Base-by-base conservation (phyloP, 2,113 vertebrate genomes). In the Sinocyclocheilus rhinocerous region DNA sequence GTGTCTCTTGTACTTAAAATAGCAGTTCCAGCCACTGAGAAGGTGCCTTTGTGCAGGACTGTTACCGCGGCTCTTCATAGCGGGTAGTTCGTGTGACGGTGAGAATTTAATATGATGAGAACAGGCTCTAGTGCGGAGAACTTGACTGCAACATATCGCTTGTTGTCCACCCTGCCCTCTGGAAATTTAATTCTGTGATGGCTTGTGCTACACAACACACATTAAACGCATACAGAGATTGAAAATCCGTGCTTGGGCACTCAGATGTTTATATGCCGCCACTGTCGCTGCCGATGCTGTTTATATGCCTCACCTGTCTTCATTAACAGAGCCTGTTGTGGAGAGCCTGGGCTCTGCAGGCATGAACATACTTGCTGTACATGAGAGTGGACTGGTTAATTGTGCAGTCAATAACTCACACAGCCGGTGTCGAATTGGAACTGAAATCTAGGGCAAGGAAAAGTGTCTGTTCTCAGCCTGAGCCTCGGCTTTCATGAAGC, bases 101-200 rank as follows among this genome's bases (percentile, higher is more conserved):
- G 76, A 88, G 63, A 59, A 89, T 87, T 88, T 90, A 86, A 89
- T 89, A 88, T 83, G 84, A 55, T 8, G 52, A 85, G 76, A 70
- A 12, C 33, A 29, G 83, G 50, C 55, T 70, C 76, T 83, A 61
- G 82, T 45, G 72, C 48, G 50, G 70, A 86, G 85, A 36, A 20
- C 81, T 61, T 33, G 77, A 77, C 82, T 77, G 59, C 84, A 89
- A 86, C 80, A 84, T 76, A 75, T 77, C 55, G 52, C 50, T 84
- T 72, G 73, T 85, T 84, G 75, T 76, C 72, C 26, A n/a, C 48
- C 20, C 48, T 76, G 73, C 48, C 65, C 79, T 83, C 80, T 77
- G 48, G 81, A 82, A 82, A 78, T 88, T 22, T 29, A 77, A 83
- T 88, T 85, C 55, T 52, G 18, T 50, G 33, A 73, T 24, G 26